A percentile compares a stretch with the other conserved stretches of the same genome.
Conservation (phyloP, 2,888 invertebrate species). For the Cotesia congregata region DNA sequence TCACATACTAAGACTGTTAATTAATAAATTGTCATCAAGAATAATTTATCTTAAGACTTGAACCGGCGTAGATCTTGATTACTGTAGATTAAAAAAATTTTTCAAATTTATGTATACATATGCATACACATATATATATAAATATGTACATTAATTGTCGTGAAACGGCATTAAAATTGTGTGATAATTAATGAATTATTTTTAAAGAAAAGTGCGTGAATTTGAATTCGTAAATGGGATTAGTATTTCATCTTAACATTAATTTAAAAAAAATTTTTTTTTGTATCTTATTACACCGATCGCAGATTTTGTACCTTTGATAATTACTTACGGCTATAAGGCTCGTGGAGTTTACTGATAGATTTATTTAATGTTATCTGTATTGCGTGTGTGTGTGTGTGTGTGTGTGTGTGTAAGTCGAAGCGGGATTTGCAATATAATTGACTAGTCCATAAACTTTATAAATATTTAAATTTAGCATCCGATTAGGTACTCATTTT, state of each 20-base stretch:
- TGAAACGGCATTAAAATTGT: constrained; percentile 14
- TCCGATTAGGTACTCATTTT: constrained; percentile 25
- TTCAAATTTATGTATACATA: neutral
- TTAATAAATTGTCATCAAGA: neutral
- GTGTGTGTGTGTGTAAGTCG: neutral
- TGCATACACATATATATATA: neutral
- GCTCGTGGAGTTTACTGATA: neutral
- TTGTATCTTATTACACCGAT: neutral
- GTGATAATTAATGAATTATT: constrained; percentile 37
- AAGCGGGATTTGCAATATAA: neutral
- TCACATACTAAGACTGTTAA: neutral
- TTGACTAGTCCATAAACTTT: neutral
- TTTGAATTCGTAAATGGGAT: neutral
- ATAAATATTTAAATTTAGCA: constrained; percentile 7
- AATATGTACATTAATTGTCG: neutral
- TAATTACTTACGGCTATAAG: neutral
- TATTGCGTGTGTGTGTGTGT: neutral
- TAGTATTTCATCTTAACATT: neutral
- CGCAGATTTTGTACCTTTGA: neutral
- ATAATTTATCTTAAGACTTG: neutral
- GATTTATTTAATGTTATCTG: neutral
- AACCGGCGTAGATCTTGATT: neutral
- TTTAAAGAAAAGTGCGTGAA: neutral
- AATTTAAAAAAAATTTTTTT: neutral
- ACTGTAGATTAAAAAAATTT: neutral